Percentiles rank a stretch among this genome's conserved stretches.
These are phyloP conservation scores for Struthio camelus DNA, from an alignment of 2,113 vertebrate species.

Conservation along the genomic window DNA sequence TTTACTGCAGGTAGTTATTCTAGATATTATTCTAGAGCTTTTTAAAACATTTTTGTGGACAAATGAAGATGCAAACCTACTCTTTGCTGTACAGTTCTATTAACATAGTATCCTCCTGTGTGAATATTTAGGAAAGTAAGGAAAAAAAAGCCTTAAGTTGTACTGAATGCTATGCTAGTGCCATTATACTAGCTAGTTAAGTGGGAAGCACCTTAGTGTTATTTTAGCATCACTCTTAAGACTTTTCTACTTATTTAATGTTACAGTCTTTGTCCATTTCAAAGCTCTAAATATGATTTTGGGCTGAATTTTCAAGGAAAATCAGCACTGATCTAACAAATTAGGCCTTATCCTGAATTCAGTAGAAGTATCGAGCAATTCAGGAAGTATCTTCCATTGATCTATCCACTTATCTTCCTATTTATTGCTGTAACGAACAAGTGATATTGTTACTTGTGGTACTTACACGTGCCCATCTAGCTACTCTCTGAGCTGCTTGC, in stretches of 20 bases:
- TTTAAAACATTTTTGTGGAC: neutral
- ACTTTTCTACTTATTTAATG: neutral
- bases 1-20: neutral
- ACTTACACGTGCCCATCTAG: neutral
- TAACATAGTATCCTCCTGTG: neutral
- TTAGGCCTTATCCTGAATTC: neutral
- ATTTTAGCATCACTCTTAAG: neutral
- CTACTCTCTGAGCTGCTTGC: neutral
- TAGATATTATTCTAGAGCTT: no score
- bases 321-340: neutral
- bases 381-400: neutral
- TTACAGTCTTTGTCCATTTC: neutral
- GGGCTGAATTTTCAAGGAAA: neutral
- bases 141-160: neutral
- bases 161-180: neutral
- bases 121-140: neutral
- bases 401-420: neutral
- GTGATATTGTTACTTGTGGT: neutral
- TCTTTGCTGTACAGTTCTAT: neutral
- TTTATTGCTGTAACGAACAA: neutral
- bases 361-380: neutral
- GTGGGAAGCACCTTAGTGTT: neutral
- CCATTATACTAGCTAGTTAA: neutral
- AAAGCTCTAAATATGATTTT: neutral
- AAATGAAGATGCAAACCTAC: neutral